Conservation (phyloP, 2,113 vertebrate species). For the Sprattus sprattus region DNA sequence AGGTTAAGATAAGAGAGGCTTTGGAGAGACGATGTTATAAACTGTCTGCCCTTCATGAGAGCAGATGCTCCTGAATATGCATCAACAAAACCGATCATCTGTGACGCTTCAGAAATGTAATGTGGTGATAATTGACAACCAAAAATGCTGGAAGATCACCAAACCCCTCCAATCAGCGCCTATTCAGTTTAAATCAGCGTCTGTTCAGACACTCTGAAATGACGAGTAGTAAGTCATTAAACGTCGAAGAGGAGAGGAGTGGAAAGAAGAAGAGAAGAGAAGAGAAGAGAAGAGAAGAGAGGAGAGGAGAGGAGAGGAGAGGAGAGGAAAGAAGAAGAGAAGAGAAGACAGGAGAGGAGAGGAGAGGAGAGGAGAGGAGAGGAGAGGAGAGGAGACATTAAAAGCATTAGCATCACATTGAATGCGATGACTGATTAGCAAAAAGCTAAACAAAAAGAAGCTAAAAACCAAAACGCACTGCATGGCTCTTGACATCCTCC, state of each 20-base stretch:
- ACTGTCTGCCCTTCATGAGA: not conserved
- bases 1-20: not conserved
- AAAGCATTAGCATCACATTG: not conserved
- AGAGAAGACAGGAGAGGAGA: no score
- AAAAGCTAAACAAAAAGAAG: not conserved
- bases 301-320: no score
- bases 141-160: conserved; percentile 7
- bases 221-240: not conserved
- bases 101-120: not conserved
- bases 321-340: no score
- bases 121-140: conserved; percentile 14
- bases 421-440: not conserved
- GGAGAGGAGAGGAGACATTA: no score
- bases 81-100: not conserved
- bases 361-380: no score
- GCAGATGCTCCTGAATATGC: conserved; percentile 1
- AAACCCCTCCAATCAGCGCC: not conserved
- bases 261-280: no score
- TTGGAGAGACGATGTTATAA: not conserved
- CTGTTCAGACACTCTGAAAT: not conserved
- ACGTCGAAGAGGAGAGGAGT: no score
- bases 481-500: not conserved
- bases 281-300: no score
- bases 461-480: not conserved
- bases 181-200: not conserved